Evolutionary conservation across 2,888 invertebrate species (phyloP), one percentile per base, ranked within the genome.

Genomic region (Empis stercorea): DNA sequence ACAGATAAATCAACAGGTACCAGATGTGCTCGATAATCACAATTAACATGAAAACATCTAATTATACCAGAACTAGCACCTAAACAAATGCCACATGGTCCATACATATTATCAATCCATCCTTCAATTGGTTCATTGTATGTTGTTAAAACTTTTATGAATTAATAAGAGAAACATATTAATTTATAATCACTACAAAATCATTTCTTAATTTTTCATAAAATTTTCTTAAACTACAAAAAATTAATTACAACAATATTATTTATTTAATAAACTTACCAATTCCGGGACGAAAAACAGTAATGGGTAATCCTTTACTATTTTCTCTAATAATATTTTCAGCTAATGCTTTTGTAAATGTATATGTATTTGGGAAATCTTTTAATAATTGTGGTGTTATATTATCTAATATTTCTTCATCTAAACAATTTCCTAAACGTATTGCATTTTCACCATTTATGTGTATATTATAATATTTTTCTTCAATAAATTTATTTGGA

Each of bases 61-160:
- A 70, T 62, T 50, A 68, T 58, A 51, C 70, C 70, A 54, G 63
- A 60, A 43, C 67, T 68, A 44, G 66, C 58, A 63, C 67, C 66
- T 54, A 64, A 63, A 59, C 69, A 68, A 49, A 70, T 56, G 50
- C 68, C 69, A 46, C 69, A 66, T 55, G 70, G 70, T 52, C 70
- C 70, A 56, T 70, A 68, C 55, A 70, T 60, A 61, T 70, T 70
- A 61, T 70, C 70, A 50, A 69, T 70, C 68, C 70, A 70, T 49
- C 70, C 70, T 52, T 70, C 68, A 51, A 68, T 57, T 49, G 70
- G 70, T 55, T 70, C 69, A 58, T 67, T 68, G 58, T 70, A 70
- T 51, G 67, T 70, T 58, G 70, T 68, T 57, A 70, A 61, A 52
- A 70, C 70, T 69, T n/a, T n/a, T n/a, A n/a, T n/a, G n/a, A n/a